Conservation (phyloP, 1,140 invertebrate genomes). For the Drosophila varians region DNA sequence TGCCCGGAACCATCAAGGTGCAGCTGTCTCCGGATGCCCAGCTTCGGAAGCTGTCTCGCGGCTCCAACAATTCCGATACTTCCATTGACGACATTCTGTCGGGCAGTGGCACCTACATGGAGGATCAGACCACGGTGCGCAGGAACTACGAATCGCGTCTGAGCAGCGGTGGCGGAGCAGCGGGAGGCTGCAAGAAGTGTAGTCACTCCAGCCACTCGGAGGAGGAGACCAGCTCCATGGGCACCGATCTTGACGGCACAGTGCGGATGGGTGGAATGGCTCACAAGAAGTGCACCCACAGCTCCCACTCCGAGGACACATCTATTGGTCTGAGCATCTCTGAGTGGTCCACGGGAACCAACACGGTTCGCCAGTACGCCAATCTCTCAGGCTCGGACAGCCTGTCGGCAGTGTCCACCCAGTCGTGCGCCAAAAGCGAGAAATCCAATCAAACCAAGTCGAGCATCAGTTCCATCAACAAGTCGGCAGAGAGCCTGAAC, state of each 20-base stretch:
- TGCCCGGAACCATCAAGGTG: slow-evolving; percentile 85
- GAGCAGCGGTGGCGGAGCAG: slow-evolving; percentile 76
- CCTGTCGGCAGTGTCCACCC: slow-evolving; percentile 86
- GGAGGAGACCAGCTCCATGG: slow-evolving; percentile 88
- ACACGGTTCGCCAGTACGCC: slow-evolving; percentile 90
- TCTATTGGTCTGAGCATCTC: slow-evolving; percentile 92
- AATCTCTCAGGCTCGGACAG: slow-evolving; percentile 88
- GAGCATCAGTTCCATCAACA: slow-evolving; percentile 84
- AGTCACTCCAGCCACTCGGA: slow-evolving; percentile 88
- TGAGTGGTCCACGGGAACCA: slow-evolving; percentile 93
- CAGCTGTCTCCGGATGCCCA: slow-evolving; percentile 85
- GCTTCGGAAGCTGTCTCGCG: slow-evolving; percentile 86
- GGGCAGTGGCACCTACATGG: slow-evolving; percentile 83
- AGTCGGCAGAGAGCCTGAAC: slow-evolving; percentile 81
- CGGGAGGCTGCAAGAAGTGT: slow-evolving; percentile 85
- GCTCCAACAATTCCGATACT: slow-evolving; percentile 87
- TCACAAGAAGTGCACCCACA: slow-evolving; percentile 89
- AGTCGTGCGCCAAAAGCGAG: slow-evolving; percentile 86
- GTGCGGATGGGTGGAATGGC: slow-evolving; percentile 89
- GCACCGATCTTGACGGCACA: slow-evolving; percentile 90
- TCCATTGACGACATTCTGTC: slow-evolving; percentile 86
- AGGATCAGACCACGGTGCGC: slow-evolving; percentile 79
- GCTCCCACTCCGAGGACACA: slow-evolving; percentile 92
- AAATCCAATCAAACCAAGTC: slow-evolving; percentile 86
- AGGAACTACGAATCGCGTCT: slow-evolving; percentile 77